These are phyloP conservation scores for Ceyx erithaca DNA, from an alignment of 2,797 vertebrate species.

Conservation along the genomic window DNA sequence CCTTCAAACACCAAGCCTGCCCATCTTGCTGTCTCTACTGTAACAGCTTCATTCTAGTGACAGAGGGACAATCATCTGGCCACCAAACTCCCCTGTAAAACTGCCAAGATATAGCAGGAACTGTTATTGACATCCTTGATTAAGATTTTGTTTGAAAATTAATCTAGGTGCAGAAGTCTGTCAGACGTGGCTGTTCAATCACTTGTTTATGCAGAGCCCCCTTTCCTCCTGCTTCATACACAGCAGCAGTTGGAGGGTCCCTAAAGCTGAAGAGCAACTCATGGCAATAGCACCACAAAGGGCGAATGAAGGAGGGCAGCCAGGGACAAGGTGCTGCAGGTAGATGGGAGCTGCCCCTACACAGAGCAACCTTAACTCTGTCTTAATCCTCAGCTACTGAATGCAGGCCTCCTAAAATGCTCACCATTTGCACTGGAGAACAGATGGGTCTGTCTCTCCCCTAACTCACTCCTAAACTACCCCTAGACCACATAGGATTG, in stretches of 20 bases:
- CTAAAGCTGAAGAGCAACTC: neutral
- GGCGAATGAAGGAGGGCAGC: neutral
- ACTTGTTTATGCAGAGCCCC: neutral
- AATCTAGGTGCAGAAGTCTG: neutral
- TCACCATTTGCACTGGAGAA: neutral
- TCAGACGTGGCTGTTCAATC: neutral
- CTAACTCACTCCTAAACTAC: neutral
- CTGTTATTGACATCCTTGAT: neutral
- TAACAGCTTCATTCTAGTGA: neutral
- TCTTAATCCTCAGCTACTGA: neutral
- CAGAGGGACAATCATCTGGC: neutral
- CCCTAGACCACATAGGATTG: neutral
- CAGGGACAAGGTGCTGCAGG: neutral
- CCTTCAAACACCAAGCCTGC: neutral
- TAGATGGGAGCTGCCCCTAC: neutral
- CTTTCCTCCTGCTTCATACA: neutral
- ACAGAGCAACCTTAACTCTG: neutral
- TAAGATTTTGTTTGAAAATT: slow-evolving; percentile 25
- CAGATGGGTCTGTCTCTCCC: neutral
- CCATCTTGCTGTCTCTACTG: neutral
- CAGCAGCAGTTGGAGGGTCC: neutral
- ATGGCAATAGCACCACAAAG: neutral
- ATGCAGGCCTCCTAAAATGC: neutral
- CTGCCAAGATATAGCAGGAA: slow-evolving; percentile 12
- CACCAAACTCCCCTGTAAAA: neutral